Base-by-base conservation (phyloP, 2,888 invertebrate genomes). In the Caenorhabditis drosophilae region DNA sequence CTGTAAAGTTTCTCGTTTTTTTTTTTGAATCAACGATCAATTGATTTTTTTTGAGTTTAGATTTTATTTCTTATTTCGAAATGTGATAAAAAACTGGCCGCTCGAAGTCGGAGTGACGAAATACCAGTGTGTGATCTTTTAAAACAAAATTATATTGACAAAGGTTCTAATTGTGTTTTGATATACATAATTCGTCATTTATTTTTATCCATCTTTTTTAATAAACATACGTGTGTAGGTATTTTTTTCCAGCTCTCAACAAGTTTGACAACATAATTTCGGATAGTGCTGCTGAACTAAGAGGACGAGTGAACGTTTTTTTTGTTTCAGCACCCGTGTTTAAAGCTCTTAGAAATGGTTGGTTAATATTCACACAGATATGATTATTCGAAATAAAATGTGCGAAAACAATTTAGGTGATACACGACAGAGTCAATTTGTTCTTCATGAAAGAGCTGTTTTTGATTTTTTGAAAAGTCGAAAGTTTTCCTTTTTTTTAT, bases 321-420 rank as follows among this genome's bases (percentile, higher is more conserved):
- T 74, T 76, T 27, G 76, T 76, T 4, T 76, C 76, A 12, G 73
- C 76, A 3, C 74, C 76, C 1, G 75, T 76, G 22, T 74, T 76
- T 60, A 54, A 59, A 35, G 71, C 73, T 31, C 67, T 75, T 27
- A 53, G 75, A 42, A 60, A 50, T 35, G 73, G 73, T 73, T 25
- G 26, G 34, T 42, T 16, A 4, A 18, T 11, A 4, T 20, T 31
- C 7, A 12, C 31, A 9, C 7, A 31, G 12, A 31, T 18, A 47
- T 38, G 25, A 15, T 4, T 20, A 1, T 6, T 34, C 12, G 15
- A 12, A 16, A 15, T 36, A 34, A 41, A 22, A 40, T 18, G 27
- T 49, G 25, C n/a, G n/a, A n/a, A n/a, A n/a, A n/a, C n/a, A 18
- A 42, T 44, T 11, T 40, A 68, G 69, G 69, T 1, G 69, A 71